These are phyloP conservation scores for Ectobius pallidus DNA, from an alignment of 2,888 invertebrate genomes.

Conservation along the genomic window DNA sequence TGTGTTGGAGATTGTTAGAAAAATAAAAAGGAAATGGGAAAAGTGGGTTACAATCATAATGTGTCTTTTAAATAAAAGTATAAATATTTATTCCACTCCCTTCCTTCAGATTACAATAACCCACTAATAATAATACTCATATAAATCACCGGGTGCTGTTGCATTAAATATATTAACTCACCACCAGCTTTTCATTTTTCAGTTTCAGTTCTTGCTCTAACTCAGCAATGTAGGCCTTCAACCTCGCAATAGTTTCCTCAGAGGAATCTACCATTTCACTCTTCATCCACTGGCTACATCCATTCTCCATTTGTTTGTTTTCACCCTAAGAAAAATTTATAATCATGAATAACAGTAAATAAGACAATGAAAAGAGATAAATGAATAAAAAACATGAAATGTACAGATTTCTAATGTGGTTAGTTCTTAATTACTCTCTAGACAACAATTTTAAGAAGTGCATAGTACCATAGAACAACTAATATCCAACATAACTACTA, in stretches of 20 bases:
- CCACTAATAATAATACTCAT: background rate
- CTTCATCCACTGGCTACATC: background rate
- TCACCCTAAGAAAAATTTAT: constrained; percentile 17
- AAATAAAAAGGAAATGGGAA: too few relatives aligned
- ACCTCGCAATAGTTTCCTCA: background rate
- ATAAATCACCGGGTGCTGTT: background rate
- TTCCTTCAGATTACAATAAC: background rate
- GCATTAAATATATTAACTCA: constrained; percentile 34
- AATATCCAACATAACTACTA: too few relatives aligned
- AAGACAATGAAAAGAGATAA: too few relatives aligned
- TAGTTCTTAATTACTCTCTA: too few relatives aligned
- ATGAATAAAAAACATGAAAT: constrained; percentile 7
- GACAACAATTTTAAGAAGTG: too few relatives aligned
- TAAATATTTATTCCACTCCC: constrained; percentile 11
- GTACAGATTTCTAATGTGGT: too few relatives aligned
- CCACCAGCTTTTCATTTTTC: constrained; percentile 32
- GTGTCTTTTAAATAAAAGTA: background rate
- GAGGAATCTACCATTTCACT: background rate
- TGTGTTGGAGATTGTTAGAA: too few relatives aligned
- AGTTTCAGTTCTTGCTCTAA: constrained; percentile 32
- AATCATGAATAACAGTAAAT: too few relatives aligned
- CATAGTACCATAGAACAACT: too few relatives aligned
- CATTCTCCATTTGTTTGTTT: background rate
- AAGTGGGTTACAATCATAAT: too few relatives aligned
- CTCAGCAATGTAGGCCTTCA: constrained; percentile 24